A percentile compares a stretch with the other conserved stretches of the same genome.
These are phyloP conservation scores for Himalopsyche japonica DNA, from an alignment of 2,888 invertebrate genomes.

Conservation along the genomic window DNA sequence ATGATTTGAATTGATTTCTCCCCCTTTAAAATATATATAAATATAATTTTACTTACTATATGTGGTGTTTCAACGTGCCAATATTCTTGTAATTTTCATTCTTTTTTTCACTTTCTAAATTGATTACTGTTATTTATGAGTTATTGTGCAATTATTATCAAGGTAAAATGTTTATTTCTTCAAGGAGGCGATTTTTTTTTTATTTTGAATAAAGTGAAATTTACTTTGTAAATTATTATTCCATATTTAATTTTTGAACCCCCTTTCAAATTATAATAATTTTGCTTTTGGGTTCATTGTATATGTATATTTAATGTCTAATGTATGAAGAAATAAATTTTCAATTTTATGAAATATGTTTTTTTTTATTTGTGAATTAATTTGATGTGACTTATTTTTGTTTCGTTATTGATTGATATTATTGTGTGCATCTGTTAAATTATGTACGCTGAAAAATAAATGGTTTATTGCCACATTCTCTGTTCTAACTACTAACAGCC, in stretches of 20 bases:
- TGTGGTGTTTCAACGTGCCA: background rate
- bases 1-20: background rate
- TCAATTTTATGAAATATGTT: slow-evolving; percentile 24
- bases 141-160: background rate
- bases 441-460: no score
- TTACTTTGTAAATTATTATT: background rate
- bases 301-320: slow-evolving; percentile 27
- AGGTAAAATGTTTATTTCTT: background rate
- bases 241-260: background rate
- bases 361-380: background rate
- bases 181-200: background rate
- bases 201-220: background rate
- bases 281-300: slow-evolving; percentile 17
- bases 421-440: no score
- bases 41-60: background rate
- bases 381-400: no score
- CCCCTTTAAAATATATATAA: background rate
- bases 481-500: no score
- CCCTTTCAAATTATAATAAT: background rate
- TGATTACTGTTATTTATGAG: background rate
- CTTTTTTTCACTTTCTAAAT: background rate
- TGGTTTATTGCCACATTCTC: no score
- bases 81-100: background rate
- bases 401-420: no score
- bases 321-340: slow-evolving; percentile 31